These are phyloP conservation scores for Engraulis encrasicolus DNA, from an alignment of 2,113 vertebrate species.

Conservation along the genomic window DNA sequence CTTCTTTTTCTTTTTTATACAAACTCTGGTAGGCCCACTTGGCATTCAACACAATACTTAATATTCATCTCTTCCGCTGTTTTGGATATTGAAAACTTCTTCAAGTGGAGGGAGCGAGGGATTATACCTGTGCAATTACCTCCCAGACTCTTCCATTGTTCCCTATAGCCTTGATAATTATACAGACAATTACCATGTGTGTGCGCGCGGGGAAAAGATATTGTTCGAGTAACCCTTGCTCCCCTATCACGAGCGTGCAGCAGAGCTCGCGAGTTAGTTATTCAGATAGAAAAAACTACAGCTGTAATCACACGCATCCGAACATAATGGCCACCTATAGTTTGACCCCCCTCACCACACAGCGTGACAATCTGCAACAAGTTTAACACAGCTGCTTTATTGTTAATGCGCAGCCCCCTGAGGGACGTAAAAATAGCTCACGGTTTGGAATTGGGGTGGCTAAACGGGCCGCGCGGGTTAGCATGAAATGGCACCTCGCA, in stretches of 20 bases:
- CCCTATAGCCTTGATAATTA: slow-evolving; percentile 39
- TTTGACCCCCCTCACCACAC: not conserved
- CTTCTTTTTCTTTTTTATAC: too few species aligned
- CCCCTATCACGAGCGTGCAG: not conserved
- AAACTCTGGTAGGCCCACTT: not conserved
- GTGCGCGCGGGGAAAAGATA: slow-evolving; percentile 26
- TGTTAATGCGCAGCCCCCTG: not conserved
- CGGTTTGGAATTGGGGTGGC: not conserved
- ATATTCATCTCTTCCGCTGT: slow-evolving; percentile 17
- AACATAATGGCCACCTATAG: slow-evolving; percentile 42
- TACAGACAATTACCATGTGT: slow-evolving; percentile 34
- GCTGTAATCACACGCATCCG: slow-evolving; percentile 44
- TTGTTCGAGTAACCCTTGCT: slow-evolving; percentile 31
- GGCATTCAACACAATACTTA: slow-evolving; percentile 28
- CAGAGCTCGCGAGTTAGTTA: not conserved
- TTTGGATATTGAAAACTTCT: slow-evolving; percentile 39
- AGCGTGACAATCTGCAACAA: slow-evolving; percentile 32
- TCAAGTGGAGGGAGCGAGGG: slow-evolving; percentile 28
- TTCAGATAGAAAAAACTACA: slow-evolving; percentile 21
- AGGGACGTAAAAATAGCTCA: not conserved
- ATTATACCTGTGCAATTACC: slow-evolving; percentile 47
- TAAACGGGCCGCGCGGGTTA: not conserved
- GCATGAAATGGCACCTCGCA: not conserved
- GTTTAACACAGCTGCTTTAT: slow-evolving; percentile 26
- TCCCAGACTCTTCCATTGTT: slow-evolving; percentile 45